These are phyloP conservation scores for Ceratoteleas bidentatus DNA, from an alignment of 1,140 invertebrate species.

Conservation along the genomic window DNA sequence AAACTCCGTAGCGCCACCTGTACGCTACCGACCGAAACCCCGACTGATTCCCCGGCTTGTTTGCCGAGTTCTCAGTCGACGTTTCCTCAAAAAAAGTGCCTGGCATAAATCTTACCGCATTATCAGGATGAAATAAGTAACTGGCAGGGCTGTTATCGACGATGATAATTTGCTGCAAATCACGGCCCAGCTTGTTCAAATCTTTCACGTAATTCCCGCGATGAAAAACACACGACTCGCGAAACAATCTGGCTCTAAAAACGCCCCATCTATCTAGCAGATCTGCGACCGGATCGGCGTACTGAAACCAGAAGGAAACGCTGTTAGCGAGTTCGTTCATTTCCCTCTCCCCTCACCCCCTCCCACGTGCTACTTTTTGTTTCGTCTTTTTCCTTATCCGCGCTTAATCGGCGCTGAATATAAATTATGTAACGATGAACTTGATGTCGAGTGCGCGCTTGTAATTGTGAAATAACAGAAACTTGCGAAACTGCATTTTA, in stretches of 20 bases:
- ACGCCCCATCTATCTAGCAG: constrained; percentile 98
- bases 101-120: constrained; percentile 92
- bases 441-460: not conserved
- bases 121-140: constrained; percentile 99
- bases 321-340: too few relatives aligned
- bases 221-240: constrained; percentile 99
- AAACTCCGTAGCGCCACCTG: too few relatives aligned
- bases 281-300: constrained; percentile 99
- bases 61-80: constrained; percentile 8
- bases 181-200: constrained; percentile 97
- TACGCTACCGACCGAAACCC: too few relatives aligned
- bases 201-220: constrained; percentile 99
- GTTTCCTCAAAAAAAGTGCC: constrained; percentile 25
- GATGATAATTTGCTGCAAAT: constrained; percentile 98
- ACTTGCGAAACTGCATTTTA: too few relatives aligned
- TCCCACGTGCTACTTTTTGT: too few relatives aligned
- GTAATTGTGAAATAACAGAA: constrained; percentile 9
- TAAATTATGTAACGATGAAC: constrained; percentile 1
- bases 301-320: constrained; percentile 83
- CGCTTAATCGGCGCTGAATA: not conserved
- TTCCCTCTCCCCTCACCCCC: too few relatives aligned
- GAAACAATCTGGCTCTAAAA: constrained; percentile 97
- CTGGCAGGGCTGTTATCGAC: constrained; percentile 99
- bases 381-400: not conserved
- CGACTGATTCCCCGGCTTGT: too few relatives aligned